phyloP scores from a whole-genome alignment of 2,113 vertebrate genomes.

The Sula dactylatra region DNA sequence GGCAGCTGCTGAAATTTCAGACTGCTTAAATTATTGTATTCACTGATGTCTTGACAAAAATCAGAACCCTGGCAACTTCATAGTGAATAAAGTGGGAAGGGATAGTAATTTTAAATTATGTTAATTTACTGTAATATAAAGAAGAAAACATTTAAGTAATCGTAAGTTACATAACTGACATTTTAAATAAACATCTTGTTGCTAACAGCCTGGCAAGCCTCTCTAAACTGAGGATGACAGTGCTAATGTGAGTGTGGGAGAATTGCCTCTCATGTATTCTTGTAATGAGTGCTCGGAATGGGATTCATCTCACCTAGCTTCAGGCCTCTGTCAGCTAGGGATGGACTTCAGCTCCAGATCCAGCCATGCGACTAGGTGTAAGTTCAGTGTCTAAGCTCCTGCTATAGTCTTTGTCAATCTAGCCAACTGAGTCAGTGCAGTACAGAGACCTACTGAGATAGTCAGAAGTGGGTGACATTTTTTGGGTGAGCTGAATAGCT shows the following conservation, averaged over 20 bases:
- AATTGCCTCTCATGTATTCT: not conserved
- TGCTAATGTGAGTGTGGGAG: not conserved
- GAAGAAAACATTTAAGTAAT: not conserved
- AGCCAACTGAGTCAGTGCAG: not conserved
- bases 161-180: slow-evolving; percentile 14
- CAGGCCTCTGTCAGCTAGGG: not conserved
- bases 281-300: not conserved
- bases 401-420: not conserved
- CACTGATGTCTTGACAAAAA: not conserved
- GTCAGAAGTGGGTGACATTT: not conserved
- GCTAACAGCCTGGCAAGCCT: not conserved
- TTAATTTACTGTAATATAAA: not conserved
- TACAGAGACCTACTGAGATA: not conserved
- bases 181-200: slow-evolving; percentile 34
- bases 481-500: not conserved
- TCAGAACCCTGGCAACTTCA: not conserved
- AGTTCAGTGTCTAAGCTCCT: not conserved
- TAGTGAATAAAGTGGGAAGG: not conserved
- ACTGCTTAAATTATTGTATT: not conserved
- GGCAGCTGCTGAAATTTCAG: not conserved
- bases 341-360: not conserved
- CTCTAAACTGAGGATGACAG: not conserved
- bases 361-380: not conserved
- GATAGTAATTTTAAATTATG: not conserved
- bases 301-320: not conserved